Conservation (phyloP, 2,888 invertebrate species). For the Miltochrista miniata region DNA sequence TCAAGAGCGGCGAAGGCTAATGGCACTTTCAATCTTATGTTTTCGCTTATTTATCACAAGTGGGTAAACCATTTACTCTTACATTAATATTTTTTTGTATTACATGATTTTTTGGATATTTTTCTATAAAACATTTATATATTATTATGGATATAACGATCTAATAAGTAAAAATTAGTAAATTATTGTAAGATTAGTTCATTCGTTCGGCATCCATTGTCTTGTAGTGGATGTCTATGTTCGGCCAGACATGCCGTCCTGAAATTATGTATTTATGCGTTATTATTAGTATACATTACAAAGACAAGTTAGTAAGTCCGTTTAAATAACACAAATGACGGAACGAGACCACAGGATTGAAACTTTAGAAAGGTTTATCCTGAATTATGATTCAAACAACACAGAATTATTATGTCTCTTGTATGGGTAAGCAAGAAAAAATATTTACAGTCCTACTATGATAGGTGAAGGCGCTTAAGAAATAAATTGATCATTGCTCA, state of each 20-base stretch:
- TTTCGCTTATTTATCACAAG: conserved; percentile 69
- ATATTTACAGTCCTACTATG: too few relatives aligned
- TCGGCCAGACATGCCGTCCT: conserved; percentile 74
- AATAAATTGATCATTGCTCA: too few relatives aligned
- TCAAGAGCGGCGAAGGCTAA: conserved; percentile 41
- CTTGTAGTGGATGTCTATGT: conserved; percentile 56
- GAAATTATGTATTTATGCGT: conserved; percentile 49
- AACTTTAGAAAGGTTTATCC: too few relatives aligned
- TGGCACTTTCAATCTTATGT: conserved; percentile 68
- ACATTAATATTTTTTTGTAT: conserved; percentile 12
- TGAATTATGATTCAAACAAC: too few relatives aligned
- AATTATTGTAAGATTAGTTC: conserved; percentile 19
- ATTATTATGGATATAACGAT: conserved; percentile 28
- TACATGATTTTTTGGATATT: conserved; percentile 14
- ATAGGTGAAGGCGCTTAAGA: too few relatives aligned
- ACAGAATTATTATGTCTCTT: too few relatives aligned
- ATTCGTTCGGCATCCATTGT: conserved; percentile 41
- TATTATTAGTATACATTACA: not conserved
- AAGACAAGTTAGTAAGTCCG: not conserved
- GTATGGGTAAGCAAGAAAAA: too few relatives aligned
- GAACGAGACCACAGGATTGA: too few relatives aligned
- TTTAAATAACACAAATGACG: not conserved
- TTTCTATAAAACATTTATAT: conserved; percentile 31
- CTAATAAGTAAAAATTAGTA: conserved; percentile 33
- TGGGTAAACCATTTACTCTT: conserved; percentile 40